Percentiles rank a stretch among this genome's conserved stretches.
Evolutionary conservation across 2,797 vertebrate genomes (phyloP).

Genomic region (Danio jaintianensis): DNA sequence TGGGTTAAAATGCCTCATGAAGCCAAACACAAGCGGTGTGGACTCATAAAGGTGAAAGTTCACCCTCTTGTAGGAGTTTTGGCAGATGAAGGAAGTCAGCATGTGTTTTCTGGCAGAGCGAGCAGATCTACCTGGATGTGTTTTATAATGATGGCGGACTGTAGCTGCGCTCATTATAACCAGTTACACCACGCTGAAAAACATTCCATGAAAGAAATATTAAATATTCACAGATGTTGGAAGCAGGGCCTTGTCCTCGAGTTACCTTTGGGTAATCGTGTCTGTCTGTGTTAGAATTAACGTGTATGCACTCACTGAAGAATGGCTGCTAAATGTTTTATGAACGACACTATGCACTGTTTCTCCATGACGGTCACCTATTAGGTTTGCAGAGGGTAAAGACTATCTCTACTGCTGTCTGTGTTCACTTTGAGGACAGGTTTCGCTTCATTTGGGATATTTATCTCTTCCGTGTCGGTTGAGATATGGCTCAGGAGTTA

Average conservation of each 20-base stretch:
- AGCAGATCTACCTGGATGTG: constrained; percentile 58
- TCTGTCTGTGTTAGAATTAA: constrained; percentile 41
- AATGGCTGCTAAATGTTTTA: constrained; percentile 16
- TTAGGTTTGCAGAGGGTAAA: not conserved
- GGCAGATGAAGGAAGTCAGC: constrained; percentile 48
- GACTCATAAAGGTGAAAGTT: constrained; percentile 55
- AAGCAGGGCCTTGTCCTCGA: constrained; percentile 53
- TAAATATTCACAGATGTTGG: constrained; percentile 62
- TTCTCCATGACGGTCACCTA: constrained; percentile 10
- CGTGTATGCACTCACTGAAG: constrained; percentile 35
- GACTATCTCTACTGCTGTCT: not conserved
- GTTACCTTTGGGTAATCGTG: constrained; percentile 47
- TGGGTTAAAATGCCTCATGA: constrained; percentile 32
- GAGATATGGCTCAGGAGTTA: constrained; percentile 5
- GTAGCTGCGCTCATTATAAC: constrained; percentile 56
- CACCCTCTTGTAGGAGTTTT: constrained; percentile 53
- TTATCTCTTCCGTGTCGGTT: constrained; percentile 7
- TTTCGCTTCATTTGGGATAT: constrained; percentile 10
- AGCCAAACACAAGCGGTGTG: constrained; percentile 24
- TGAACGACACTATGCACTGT: not conserved
- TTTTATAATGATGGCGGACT: constrained; percentile 62
- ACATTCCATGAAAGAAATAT: constrained; percentile 56
- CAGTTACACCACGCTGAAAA: constrained; percentile 39
- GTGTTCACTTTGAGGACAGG: constrained; percentile 2
- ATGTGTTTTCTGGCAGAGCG: constrained; percentile 58